These are phyloP conservation scores for Spisula subtruncata DNA, from an alignment of 2,888 invertebrate species.

Conservation along the genomic window DNA sequence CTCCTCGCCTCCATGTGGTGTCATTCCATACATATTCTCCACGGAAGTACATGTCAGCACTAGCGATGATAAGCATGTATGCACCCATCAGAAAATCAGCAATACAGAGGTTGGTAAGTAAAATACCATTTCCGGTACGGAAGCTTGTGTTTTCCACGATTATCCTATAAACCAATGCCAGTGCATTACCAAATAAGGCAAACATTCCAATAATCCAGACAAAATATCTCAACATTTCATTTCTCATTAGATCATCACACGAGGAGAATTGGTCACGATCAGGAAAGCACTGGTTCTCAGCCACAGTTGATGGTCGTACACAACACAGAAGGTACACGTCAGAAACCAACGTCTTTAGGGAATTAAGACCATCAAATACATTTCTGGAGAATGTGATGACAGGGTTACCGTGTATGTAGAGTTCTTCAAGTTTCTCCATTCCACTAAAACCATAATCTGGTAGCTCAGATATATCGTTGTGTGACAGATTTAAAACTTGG, in stretches of 20 bases:
- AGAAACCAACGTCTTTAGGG: conserved; percentile 45
- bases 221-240: conserved; percentile 63
- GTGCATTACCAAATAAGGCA: conserved; percentile 67
- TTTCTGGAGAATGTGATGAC: conserved; percentile 55
- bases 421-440: conserved; percentile 34
- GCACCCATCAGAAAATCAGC: conserved; percentile 78
- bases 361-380: conserved; percentile 57
- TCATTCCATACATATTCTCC: conserved; percentile 74
- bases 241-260: conserved; percentile 74
- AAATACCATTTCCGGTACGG: conserved; percentile 61
- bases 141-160: conserved; percentile 73
- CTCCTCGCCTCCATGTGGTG: conserved; percentile 72
- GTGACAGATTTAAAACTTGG: conserved; percentile 48
- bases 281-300: conserved; percentile 63
- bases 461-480: conserved; percentile 56
- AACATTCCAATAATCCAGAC: conserved; percentile 72
- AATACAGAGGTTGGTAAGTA: conserved; percentile 70
- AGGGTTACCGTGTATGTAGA: conserved; percentile 65
- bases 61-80: conserved; percentile 72
- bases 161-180: conserved; percentile 64
- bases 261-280: conserved; percentile 74
- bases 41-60: conserved; percentile 71
- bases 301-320: conserved; percentile 49
- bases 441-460: conserved; percentile 51
- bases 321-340: conserved; percentile 67